A percentile compares a stretch with the other conserved stretches of the same genome.
Conservation (phyloP, 2,113 vertebrate genomes). For the Sigmodon hispidus region DNA sequence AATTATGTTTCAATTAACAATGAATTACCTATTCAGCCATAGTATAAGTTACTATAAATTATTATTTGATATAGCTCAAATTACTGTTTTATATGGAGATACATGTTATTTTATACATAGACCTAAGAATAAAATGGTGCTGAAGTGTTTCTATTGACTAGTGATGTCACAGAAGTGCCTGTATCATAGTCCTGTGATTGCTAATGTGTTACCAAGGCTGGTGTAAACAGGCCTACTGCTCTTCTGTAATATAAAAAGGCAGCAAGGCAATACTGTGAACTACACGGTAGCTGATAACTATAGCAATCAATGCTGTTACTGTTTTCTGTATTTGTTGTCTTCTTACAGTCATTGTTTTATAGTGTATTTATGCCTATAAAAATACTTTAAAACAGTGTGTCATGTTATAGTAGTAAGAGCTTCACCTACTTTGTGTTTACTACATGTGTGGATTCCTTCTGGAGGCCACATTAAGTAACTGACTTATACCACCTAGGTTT, state of each 20-base stretch:
- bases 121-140: neutral
- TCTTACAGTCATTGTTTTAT: neutral
- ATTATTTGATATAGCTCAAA: neutral
- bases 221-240: neutral
- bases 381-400: neutral
- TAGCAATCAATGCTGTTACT: neutral
- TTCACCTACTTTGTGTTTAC: neutral
- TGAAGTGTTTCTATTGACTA: neutral
- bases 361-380: neutral
- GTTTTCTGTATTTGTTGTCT: neutral
- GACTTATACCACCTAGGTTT: neutral
- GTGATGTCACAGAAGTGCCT: neutral
- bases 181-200: neutral
- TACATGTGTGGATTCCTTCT: neutral
- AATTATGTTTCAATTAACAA: neutral
- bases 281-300: neutral
- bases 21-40: neutral
- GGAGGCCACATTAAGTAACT: neutral
- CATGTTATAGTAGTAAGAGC: neutral
- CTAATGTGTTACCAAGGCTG: neutral
- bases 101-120: neutral
- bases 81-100: neutral
- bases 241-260: neutral
- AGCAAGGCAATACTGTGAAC: neutral
- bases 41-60: neutral